Evolutionary conservation across 2,797 vertebrate genomes (phyloP).

Genomic region (Amphiprion clarkii): DNA sequence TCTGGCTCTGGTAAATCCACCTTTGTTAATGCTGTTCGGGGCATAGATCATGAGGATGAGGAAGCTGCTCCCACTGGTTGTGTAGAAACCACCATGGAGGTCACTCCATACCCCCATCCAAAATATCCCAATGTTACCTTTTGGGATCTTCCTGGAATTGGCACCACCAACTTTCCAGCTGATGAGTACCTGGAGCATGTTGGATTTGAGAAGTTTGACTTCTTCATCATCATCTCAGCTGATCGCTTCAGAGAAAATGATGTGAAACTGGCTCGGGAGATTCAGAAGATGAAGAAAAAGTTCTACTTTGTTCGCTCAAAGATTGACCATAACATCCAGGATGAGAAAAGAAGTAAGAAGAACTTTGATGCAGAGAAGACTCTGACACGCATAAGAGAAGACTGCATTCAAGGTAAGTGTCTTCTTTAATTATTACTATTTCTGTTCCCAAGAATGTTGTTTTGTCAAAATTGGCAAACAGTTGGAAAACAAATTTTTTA

Average conservation of each 20-base stretch:
- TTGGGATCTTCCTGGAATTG: constrained; percentile 85
- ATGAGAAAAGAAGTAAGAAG: constrained; percentile 45
- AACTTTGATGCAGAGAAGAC: constrained; percentile 50
- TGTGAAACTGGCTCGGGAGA: constrained; percentile 75
- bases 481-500: too few relatives aligned
- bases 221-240: constrained; percentile 81
- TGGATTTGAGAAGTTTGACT: constrained; percentile 81
- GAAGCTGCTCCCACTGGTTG: constrained; percentile 39
- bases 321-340: constrained; percentile 76
- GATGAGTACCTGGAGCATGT: constrained; percentile 79
- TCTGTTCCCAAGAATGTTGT: too few relatives aligned
- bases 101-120: constrained; percentile 73
- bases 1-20: too few relatives aligned
- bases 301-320: constrained; percentile 87
- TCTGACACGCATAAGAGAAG: constrained; percentile 63
- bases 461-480: too few relatives aligned
- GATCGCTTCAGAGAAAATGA: constrained; percentile 80
- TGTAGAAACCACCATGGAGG: constrained; percentile 55
- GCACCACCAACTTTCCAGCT: constrained; percentile 76
- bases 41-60: constrained; percentile 31
- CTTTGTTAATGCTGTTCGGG: constrained; percentile 16
- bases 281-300: constrained; percentile 77
- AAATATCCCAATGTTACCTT: constrained; percentile 76
- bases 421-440: too few relatives aligned
- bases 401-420: constrained; percentile 66